phyloP scores from a whole-genome alignment of 2,113 vertebrate genomes.

The Chinchilla lanigera region DNA sequence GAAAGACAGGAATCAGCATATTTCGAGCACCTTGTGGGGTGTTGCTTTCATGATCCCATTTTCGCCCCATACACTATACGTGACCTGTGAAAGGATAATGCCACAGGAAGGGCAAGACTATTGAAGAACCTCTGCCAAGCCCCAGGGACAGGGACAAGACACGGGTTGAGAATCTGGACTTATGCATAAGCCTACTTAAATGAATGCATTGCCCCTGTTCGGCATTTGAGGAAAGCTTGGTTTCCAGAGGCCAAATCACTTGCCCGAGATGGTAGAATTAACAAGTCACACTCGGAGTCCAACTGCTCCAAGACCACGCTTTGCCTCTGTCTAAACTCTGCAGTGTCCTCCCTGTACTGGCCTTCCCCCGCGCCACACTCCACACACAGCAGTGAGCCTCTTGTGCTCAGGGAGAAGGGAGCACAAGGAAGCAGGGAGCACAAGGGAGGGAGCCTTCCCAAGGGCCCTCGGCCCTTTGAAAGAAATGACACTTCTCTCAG shows the following conservation, averaged over 20 bases:
- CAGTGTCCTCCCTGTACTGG: too few relatives aligned
- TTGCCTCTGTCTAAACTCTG: neutral
- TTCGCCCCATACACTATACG: neutral
- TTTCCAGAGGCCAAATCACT: neutral
- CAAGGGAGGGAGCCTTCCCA: neutral
- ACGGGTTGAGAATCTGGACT: neutral
- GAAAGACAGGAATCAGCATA: neutral
- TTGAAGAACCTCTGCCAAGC: neutral
- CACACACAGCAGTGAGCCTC: neutral
- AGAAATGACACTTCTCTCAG: neutral
- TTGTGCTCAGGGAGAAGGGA: neutral
- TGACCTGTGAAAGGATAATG: neutral
- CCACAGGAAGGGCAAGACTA: neutral
- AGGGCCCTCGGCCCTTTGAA: neutral
- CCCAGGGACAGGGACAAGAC: neutral
- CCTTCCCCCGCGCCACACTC: fast-evolving
- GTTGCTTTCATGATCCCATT: neutral
- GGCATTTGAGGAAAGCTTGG: neutral
- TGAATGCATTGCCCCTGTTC: neutral
- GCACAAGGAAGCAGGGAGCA: neutral
- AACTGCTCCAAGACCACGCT: too few relatives aligned
- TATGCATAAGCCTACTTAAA: too few relatives aligned
- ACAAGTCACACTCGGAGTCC: neutral
- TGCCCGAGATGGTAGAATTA: neutral
- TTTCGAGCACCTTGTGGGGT: neutral